Percentiles rank a stretch among this genome's conserved stretches.
Evolutionary conservation across 2,797 vertebrate species (phyloP).

Genomic region (Silurus lanzhouensis): DNA sequence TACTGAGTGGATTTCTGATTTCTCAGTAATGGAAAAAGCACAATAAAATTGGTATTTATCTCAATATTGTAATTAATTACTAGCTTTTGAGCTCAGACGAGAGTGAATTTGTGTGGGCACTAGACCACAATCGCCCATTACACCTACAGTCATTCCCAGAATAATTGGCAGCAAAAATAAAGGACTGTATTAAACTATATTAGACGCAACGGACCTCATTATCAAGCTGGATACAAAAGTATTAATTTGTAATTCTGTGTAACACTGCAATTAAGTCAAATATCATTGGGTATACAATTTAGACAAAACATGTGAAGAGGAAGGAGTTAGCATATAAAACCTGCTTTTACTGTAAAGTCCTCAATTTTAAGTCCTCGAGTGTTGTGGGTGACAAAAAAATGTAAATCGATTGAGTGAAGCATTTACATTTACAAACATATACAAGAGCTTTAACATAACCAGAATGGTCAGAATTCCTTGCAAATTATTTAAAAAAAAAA

Average conservation of each 20-base stretch:
- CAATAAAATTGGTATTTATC: neutral
- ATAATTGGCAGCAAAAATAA: neutral
- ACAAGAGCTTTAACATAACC: neutral
- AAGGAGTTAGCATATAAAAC: neutral
- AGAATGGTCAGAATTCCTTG: neutral
- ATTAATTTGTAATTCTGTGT: neutral
- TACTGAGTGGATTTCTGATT: neutral
- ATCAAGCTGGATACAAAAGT: neutral
- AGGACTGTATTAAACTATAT: neutral
- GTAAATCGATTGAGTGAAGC: neutral
- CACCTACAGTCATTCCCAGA: neutral
- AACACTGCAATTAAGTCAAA: neutral
- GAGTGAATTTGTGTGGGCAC: neutral
- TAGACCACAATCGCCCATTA: neutral
- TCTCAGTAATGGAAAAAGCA: neutral
- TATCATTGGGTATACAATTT: neutral
- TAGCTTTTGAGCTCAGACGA: neutral
- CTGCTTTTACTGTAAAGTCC: neutral
- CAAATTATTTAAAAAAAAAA: neutral
- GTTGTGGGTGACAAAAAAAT: neutral
- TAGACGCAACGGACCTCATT: neutral
- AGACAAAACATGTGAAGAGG: neutral
- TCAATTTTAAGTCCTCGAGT: neutral
- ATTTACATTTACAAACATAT: neutral
- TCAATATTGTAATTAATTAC: conserved; percentile 5